phyloP scores from a whole-genome alignment of 2,113 vertebrate species.

The Aspidoscelis tigris region DNA sequence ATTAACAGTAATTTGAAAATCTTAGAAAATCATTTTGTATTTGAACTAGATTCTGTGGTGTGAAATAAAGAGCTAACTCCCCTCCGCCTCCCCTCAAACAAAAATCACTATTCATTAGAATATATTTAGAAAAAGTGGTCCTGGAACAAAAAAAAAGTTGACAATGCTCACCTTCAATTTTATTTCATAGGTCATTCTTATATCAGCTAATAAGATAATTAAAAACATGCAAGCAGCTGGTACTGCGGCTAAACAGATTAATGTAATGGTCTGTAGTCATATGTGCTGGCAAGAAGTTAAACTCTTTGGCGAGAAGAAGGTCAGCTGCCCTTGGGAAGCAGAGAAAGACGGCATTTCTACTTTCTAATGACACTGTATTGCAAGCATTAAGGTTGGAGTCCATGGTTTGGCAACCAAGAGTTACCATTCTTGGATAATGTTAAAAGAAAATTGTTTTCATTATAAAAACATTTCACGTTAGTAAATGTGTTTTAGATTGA shows the following conservation, averaged over 20 bases:
- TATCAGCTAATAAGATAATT: constrained; percentile 86
- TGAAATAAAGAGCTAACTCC: constrained; percentile 66
- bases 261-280: constrained; percentile 85
- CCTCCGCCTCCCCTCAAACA: constrained; percentile 67
- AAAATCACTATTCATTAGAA: constrained; percentile 75
- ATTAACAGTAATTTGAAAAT: constrained; percentile 58
- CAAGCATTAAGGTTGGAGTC: constrained; percentile 47
- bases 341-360: constrained; percentile 61
- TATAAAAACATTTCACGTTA: constrained; percentile 10
- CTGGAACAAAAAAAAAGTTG: constrained; percentile 74
- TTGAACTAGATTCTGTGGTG: constrained; percentile 61
- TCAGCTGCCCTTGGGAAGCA: constrained; percentile 83
- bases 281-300: constrained; percentile 84
- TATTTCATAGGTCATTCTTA: constrained; percentile 86
- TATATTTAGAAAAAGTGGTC: constrained; percentile 76
- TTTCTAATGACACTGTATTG: constrained; percentile 53
- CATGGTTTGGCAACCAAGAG: constrained; percentile 40
- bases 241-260: constrained; percentile 85
- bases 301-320: constrained; percentile 81
- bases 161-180: constrained; percentile 85
- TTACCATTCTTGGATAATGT: constrained; percentile 37
- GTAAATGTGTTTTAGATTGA: neutral
- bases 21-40: constrained; percentile 56
- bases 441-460: neutral
- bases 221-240: constrained; percentile 87